Evolutionary conservation across 2,888 invertebrate species (phyloP).

Genomic region (Heliconius charithonia): DNA sequence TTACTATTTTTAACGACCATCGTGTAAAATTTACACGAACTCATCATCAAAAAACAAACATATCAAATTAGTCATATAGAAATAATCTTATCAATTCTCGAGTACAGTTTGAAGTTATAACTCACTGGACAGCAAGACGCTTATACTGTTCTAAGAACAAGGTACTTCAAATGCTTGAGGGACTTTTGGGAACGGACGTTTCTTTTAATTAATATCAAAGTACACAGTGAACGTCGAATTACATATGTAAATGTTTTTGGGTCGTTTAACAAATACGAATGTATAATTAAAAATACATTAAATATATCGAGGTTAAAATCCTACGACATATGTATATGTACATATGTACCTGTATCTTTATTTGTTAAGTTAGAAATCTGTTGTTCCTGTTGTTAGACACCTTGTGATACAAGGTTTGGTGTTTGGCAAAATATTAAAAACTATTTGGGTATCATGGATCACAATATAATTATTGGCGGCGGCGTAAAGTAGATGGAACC

Average conservation of each 20-base stretch:
- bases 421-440: not conserved
- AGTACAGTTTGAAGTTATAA: not conserved
- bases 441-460: not conserved
- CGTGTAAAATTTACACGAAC: too few relatives aligned
- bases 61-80: not conserved
- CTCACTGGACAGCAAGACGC: not conserved
- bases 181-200: conserved; percentile 45
- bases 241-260: conserved; percentile 16
- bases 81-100: not conserved
- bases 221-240: conserved; percentile 11
- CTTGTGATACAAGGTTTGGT: too few relatives aligned
- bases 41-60: too few relatives aligned
- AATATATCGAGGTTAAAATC: not conserved
- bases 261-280: not conserved
- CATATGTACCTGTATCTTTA: not conserved
- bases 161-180: conserved; percentile 16
- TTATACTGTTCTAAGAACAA: conserved; percentile 9
- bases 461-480: too few relatives aligned
- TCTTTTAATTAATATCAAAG: conserved; percentile 56
- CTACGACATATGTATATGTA: not conserved
- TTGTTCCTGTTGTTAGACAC: not conserved
- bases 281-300: conserved; percentile 17
- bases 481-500: too few relatives aligned
- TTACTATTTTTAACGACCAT: too few relatives aligned
- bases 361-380: not conserved